These are phyloP conservation scores for Muscina levida DNA, from an alignment of 2,888 invertebrate species.

Conservation along the genomic window DNA sequence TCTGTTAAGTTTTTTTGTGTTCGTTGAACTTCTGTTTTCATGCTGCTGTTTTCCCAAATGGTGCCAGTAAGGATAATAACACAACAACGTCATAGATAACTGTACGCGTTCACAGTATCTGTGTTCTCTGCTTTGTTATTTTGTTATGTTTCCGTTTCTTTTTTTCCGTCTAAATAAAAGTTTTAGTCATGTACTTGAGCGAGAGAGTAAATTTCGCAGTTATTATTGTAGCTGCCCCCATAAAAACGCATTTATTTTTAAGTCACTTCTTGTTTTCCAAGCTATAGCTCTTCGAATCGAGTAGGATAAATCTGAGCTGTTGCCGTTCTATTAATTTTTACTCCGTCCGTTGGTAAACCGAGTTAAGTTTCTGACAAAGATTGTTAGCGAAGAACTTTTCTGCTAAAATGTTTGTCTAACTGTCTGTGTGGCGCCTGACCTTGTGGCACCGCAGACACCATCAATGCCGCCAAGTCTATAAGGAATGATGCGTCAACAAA, in stretches of 20 bases:
- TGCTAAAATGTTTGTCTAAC: constrained; percentile 21
- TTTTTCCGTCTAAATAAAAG: constrained; percentile 30
- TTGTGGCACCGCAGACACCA: constrained; percentile 68
- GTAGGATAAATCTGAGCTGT: constrained; percentile 10
- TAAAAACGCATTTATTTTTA: constrained; percentile 60
- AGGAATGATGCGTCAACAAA: constrained; percentile 12
- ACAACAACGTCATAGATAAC: background rate
- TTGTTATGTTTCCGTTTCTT: constrained; percentile 44
- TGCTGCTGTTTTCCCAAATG: constrained; percentile 44
- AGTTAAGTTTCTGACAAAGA: constrained; percentile 52
- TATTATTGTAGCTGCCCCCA: constrained; percentile 43
- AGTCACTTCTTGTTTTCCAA: constrained; percentile 41
- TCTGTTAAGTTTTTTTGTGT: constrained; percentile 5
- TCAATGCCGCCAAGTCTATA: background rate
- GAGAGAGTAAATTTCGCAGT: no score
- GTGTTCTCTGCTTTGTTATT: constrained; percentile 37
- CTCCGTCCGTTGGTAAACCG: constrained; percentile 29
- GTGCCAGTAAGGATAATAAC: constrained; percentile 46
- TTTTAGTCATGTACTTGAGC: constrained; percentile 22
- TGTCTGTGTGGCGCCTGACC: constrained; percentile 73
- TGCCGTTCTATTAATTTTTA: constrained; percentile 3
- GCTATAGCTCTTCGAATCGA: no score
- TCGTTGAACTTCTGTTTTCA: constrained; percentile 21
- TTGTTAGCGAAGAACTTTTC: constrained; percentile 62
- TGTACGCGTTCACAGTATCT: constrained; percentile 10